Base-by-base conservation (phyloP, 2,888 invertebrate species). In the Gymnoscelis rufifasciata region DNA sequence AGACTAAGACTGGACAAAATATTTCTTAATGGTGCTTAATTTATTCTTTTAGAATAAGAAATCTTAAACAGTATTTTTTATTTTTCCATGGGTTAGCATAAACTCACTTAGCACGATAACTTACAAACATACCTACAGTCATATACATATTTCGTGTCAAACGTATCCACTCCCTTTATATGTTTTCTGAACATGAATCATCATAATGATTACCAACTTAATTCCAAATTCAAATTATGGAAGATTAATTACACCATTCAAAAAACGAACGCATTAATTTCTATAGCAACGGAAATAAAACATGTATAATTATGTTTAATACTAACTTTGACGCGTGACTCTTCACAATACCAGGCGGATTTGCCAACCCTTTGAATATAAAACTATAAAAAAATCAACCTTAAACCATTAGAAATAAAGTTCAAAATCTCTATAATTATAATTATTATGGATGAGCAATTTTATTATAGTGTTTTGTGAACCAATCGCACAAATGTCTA, bases 331-430 rank as follows among this genome's bases (percentile, higher is more conserved):
- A 77, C 82, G 83, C 87, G 87, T 88, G 87, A 86, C 86, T 78
- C 64, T 77, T 70, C 74, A 87, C 86, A 86, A 86, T 84, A 81
- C 75, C 70, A 74, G 58, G 75, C 73, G 83, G 87, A 87, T 88
- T 87, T 87, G 87, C 86, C 77, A 87, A 88, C 87, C 87, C 87
- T 86, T 88, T 87, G 74, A 64, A 66, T 66, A 71, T 77, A 83
- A 79, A 73, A 66, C 47, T 48, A 51, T 23, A 7, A 49, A 30
- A 67, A 57, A 49, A 54, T 19, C 46, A 53, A 62, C 71, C 66
- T 59, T 77, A 70, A 14, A 0, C 0, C 0, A 0, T 11, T 7
- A 4, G 2, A 0, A 1, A 53, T 73, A 71, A 43, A 57, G 72
- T 64, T 54, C 37, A 55, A 36, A 58, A 56, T 66, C 7, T 45